Evolutionary conservation across 1,140 invertebrate species (phyloP), one percentile per base, ranked within the genome.

Genomic region (Drosophila nigrodunni): DNA sequence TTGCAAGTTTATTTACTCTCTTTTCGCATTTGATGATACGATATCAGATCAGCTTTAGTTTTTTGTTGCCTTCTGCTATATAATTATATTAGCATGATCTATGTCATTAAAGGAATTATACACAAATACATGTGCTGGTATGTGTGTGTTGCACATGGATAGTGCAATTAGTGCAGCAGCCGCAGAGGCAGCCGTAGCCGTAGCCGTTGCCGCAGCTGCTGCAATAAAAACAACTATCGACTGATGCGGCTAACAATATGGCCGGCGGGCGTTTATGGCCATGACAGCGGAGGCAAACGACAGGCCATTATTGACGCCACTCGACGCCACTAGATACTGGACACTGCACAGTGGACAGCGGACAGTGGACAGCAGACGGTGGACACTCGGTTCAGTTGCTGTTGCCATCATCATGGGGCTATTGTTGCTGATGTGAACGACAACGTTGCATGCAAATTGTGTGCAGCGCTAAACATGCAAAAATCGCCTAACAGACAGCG

Each of bases 31-130:
- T 82, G 76, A 78, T 87, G 67, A 82, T 88, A 79, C 71, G 76
- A 88, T 73, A 82, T 86, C 67, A 73, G 65, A 82, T 78, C 74
- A 69, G 49, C 39, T 55, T 70, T 68, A 69, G 73, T 59, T 71
- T 55, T 70, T 68, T 72, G 77, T 59, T 71, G 68, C 43, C 49
- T 13, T 25, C 54, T 50, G 9, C 47, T 34, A 78, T 87, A 78
- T 87, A 87, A 87, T 87, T 88, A 87, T 87, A 87, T 87, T 87
- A 88, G 85, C 85, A 87, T 87, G 83, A 87, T 87, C 83, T 89
- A 88, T 87, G 83, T 80, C 83, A 87, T 87, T 87, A 87, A 65
- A 60, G 46, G 54, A 58, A 68, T 60, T 68, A 68, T 59, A 68
- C 44, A 41, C 39, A 41, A 55, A 68, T 54, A 64, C 52, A 18